Evolutionary conservation across 2,797 vertebrate species (phyloP).

Genomic region (Lophotriccus pileatus): DNA sequence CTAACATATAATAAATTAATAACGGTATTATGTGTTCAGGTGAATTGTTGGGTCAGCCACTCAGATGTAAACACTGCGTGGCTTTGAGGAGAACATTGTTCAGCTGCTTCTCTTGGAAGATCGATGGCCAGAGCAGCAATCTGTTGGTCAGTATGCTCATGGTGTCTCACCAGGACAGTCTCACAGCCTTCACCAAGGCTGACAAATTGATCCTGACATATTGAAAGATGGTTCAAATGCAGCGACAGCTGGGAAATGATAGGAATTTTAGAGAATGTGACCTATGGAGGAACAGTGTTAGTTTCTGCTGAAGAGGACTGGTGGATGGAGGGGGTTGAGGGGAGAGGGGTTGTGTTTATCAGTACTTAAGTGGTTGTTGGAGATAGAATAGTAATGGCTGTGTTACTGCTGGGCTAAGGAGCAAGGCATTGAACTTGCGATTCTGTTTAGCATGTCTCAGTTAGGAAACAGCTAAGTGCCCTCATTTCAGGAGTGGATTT

Average conservation of each 20-base stretch:
- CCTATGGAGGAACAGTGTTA: background rate
- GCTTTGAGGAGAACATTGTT: background rate
- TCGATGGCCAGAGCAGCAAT: background rate
- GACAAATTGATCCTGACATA: background rate
- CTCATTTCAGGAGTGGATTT: background rate
- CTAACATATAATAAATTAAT: background rate
- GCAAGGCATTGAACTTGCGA: background rate
- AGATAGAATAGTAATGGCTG: background rate
- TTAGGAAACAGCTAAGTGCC: background rate
- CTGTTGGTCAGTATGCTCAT: background rate
- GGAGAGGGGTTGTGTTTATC: accelerated
- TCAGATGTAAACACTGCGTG: background rate
- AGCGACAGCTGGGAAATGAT: background rate
- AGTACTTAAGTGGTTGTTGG: background rate
- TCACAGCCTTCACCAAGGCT: background rate
- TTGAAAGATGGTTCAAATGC: background rate
- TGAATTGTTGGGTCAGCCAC: background rate
- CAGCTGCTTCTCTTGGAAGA: background rate
- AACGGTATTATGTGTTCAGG: background rate
- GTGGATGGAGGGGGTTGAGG: background rate
- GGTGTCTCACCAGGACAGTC: background rate
- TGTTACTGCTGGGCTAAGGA: background rate
- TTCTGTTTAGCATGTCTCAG: background rate
- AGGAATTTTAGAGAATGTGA: background rate
- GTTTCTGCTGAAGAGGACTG: background rate